Evolutionary conservation across 2,113 vertebrate genomes (phyloP).

Genomic region (Gobius niger): DNA sequence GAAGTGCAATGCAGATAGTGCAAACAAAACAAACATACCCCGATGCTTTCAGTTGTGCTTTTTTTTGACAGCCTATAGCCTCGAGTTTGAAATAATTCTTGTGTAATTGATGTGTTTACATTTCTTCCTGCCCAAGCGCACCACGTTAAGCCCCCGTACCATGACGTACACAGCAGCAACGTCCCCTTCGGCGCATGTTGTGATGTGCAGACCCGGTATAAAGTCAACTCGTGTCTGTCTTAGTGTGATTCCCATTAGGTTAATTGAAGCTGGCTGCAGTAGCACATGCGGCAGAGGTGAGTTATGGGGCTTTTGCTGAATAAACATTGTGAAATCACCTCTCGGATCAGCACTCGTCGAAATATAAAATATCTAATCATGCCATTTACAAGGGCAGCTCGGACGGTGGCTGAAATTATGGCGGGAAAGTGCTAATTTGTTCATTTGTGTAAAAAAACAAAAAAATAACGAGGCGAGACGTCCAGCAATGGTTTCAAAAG

Average conservation of each 20-base stretch:
- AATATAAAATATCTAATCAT: conserved; percentile 1
- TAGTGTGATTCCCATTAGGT: neutral
- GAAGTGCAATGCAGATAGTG: no score
- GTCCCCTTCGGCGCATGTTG: neutral
- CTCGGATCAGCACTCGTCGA: neutral
- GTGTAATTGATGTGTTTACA: neutral
- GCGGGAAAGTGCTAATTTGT: neutral
- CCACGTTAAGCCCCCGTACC: neutral
- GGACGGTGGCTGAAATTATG: neutral
- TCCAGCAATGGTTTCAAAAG: neutral
- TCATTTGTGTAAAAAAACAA: neutral
- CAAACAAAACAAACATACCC: no score
- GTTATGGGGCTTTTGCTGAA: neutral
- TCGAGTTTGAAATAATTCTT: no score
- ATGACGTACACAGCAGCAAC: neutral
- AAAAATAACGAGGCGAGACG: no score
- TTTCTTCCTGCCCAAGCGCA: neutral
- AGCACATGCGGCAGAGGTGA: neutral
- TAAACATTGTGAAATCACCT: neutral
- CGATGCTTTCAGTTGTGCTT: no score
- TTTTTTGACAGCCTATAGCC: no score
- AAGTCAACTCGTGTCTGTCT: neutral
- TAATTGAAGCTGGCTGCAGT: neutral
- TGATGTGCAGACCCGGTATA: neutral
- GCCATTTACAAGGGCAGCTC: conserved; percentile 3